phyloP scores from a whole-genome alignment of 2,113 vertebrate species.

The Anthoscopus minutus region DNA sequence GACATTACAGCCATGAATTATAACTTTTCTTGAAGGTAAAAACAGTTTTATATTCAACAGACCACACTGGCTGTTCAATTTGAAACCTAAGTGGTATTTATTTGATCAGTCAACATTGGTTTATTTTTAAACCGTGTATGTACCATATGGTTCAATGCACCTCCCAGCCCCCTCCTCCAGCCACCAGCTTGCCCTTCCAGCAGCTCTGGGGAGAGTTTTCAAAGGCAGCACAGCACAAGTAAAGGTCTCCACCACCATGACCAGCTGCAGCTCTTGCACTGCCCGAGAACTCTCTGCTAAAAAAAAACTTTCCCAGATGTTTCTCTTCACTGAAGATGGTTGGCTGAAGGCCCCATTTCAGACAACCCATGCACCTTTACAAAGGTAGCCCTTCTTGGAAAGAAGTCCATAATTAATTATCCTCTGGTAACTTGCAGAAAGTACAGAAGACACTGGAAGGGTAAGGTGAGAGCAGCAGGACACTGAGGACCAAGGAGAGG shows the following conservation, averaged over 20 bases:
- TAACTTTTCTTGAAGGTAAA: slow-evolving; percentile 41
- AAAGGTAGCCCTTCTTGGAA: background rate
- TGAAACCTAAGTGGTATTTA: slow-evolving; percentile 41
- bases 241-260: background rate
- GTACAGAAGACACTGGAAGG: background rate
- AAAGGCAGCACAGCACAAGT: background rate
- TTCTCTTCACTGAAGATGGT: background rate
- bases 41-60: slow-evolving; percentile 43
- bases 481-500: background rate
- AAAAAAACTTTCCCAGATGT: background rate
- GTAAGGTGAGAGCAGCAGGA: background rate
- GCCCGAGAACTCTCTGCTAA: background rate
- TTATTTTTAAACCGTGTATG: slow-evolving; percentile 27
- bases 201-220: background rate
- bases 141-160: slow-evolving; percentile 23
- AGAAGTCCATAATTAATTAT: background rate
- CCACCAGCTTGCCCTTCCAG: slow-evolving; percentile 14
- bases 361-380: background rate
- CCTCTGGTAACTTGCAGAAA: background rate
- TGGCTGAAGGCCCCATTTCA: background rate
- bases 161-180: background rate
- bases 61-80: background rate
- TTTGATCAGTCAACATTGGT: slow-evolving; percentile 50
- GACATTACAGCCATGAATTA: slow-evolving; percentile 18
- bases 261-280: background rate